phyloP scores from a whole-genome alignment of 2,113 vertebrate species.

The Clarias macrocephalus region DNA sequence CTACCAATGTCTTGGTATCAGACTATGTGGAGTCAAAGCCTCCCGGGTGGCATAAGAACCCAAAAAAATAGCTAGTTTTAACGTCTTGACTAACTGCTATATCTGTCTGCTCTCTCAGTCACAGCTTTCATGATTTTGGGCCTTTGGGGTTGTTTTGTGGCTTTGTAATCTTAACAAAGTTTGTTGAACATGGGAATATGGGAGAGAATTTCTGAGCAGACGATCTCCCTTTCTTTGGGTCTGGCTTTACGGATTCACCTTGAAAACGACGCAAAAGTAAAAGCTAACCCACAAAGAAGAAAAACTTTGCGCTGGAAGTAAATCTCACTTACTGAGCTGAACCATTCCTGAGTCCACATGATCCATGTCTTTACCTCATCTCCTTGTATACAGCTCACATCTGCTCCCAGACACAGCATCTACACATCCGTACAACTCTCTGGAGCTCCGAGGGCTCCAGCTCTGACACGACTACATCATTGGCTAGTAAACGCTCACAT shows the following conservation, averaged over 20 bases:
- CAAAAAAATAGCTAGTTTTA: too few species aligned
- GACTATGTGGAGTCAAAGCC: too few species aligned
- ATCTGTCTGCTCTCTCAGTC: not conserved
- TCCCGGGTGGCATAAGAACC: too few species aligned
- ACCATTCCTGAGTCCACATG: slow-evolving; percentile 35
- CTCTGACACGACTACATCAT: slow-evolving; percentile 21
- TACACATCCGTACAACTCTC: slow-evolving; percentile 25
- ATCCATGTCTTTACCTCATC: slow-evolving; percentile 28
- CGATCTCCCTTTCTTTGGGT: not conserved
- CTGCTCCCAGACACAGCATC: slow-evolving; percentile 16
- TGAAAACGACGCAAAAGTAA: not conserved
- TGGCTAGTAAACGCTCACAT: slow-evolving; percentile 18
- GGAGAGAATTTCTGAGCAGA: not conserved
- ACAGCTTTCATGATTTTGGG: not conserved
- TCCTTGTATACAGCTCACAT: slow-evolving; percentile 26
- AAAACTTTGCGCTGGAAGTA: slow-evolving; percentile 23
- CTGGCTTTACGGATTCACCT: not conserved
- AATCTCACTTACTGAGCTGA: slow-evolving; percentile 25
- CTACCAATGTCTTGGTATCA: too few species aligned
- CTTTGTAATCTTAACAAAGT: slow-evolving; percentile 3
- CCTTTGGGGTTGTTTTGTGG: not conserved
- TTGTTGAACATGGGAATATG: not conserved
- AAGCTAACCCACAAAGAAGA: slow-evolving; percentile 29
- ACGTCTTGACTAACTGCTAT: not conserved
- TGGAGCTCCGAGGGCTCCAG: not conserved